Evolutionary conservation across 2,113 vertebrate species (phyloP), one percentile per base, ranked within the genome.

Genomic region (Tenebrosternarchus preto): DNA sequence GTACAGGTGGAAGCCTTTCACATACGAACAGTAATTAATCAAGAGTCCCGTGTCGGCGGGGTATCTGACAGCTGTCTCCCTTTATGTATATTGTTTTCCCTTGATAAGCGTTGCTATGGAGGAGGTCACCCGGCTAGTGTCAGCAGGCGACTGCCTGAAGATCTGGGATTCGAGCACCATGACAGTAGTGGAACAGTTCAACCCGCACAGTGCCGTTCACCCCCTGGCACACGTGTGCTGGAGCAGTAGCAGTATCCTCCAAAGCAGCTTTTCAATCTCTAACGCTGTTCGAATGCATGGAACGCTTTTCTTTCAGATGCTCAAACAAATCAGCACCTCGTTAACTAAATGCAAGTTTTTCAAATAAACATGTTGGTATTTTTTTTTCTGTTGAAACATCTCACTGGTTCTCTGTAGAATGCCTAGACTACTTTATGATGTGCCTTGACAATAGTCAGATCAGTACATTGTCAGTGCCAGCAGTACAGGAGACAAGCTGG

Each of bases 171-270:
- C 93, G 0, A 90, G 90, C 29, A 94, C 96, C 80, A 88, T 98
- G 88, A 94, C 93, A 0, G 85, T 95, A 46, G 87, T 97, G 92
- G 96, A 99, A 86, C 96, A 98, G 88, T 98, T 98, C 86, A 98
- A 93, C 87, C 97, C 97, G 0, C 97, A 99, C 76, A 91, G 82
- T 1, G 56, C 85, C 61, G 84, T 92, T 0, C 94, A 94, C 78
- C 93, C 94, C 17, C 89, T 99, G 16, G 92, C 92, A 70, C 96
- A 95, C 11, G 85, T 96, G 2, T 97, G 95, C 90, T 99, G 97
- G 97, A 95, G 94, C 91, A 94, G 92, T 91, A 98, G 95, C 86
- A 98, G 95, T 98, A 99, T 99, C 98, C 96, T 98, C 93, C 12
- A 39, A 15, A 24, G 3, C 22, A 39, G 57, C 33, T 7, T 24